Percentiles rank a stretch among this genome's conserved stretches.
phyloP scores from a whole-genome alignment of 2,888 invertebrate genomes.

The Leptarthrus brevirostris region DNA sequence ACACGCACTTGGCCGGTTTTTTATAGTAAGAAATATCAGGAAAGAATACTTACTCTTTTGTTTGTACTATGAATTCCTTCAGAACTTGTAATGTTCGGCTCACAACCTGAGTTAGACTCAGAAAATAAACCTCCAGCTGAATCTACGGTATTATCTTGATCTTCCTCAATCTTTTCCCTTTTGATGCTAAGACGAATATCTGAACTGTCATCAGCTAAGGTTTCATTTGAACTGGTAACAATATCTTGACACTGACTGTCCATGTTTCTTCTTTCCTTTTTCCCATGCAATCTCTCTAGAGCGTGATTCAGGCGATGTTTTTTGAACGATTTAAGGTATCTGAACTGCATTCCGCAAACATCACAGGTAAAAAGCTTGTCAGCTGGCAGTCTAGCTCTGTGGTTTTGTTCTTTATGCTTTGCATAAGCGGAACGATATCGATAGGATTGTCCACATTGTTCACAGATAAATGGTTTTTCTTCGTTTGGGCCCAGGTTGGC shows the following conservation, averaged over 20 bases:
- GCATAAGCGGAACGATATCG: slow-evolving; percentile 87
- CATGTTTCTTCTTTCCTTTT: slow-evolving; percentile 67
- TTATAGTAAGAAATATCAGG: too few relatives aligned
- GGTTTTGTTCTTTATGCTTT: slow-evolving; percentile 89
- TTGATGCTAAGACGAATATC: slow-evolving; percentile 71
- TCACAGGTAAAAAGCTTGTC: slow-evolving; percentile 92
- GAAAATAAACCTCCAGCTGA: slow-evolving; percentile 70
- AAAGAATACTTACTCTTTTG: slow-evolving; percentile 66
- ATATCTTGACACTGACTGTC: slow-evolving; percentile 71
- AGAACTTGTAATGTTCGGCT: slow-evolving; percentile 64
- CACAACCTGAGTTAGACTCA: slow-evolving; percentile 66
- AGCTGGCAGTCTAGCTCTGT: slow-evolving; percentile 85
- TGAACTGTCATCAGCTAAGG: slow-evolving; percentile 71
- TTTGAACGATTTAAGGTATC: slow-evolving; percentile 89
- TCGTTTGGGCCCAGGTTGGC: slow-evolving; percentile 74
- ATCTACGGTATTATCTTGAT: slow-evolving; percentile 81
- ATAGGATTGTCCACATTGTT: slow-evolving; percentile 91
- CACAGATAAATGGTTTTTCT: slow-evolving; percentile 91
- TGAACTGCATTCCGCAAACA: slow-evolving; percentile 92
- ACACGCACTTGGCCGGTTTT: too few relatives aligned
- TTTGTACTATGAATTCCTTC: slow-evolving; percentile 67
- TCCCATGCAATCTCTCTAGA: slow-evolving; percentile 82
- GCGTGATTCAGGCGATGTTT: slow-evolving; percentile 90
- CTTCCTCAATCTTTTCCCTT: slow-evolving; percentile 69
- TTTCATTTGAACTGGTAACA: slow-evolving; percentile 79